A percentile compares a stretch with the other conserved stretches of the same genome.
These are phyloP conservation scores for Lissocephala sabroskyi DNA, from an alignment of 2,888 invertebrate species.

Conservation along the genomic window DNA sequence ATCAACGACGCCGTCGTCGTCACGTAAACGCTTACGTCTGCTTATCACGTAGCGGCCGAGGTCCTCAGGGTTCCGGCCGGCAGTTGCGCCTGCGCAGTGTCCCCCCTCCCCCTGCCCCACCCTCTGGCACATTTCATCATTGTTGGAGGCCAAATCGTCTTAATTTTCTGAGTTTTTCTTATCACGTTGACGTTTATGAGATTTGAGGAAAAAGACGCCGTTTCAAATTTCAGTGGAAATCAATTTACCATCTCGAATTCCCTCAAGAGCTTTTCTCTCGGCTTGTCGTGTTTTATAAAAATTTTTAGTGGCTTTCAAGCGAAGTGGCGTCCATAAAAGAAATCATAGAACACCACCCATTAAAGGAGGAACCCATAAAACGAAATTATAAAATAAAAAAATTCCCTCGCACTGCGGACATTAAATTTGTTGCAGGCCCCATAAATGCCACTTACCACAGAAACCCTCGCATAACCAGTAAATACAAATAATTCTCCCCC, in stretches of 20 bases:
- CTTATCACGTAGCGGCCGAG: constrained; percentile 43
- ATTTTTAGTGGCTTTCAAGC: constrained; percentile 18
- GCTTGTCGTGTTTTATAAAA: constrained; percentile 22
- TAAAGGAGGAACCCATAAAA: constrained; percentile 14
- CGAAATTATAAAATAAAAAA: neutral
- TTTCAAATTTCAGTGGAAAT: constrained; percentile 59
- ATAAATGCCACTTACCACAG: constrained; percentile 40
- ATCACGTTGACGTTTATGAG: too few species aligned
- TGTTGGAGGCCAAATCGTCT: too few species aligned
- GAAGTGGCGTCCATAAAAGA: constrained; percentile 26
- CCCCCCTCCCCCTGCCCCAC: too few species aligned
- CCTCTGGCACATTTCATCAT: too few species aligned
- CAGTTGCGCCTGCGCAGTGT: neutral
- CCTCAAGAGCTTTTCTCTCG: constrained; percentile 35
- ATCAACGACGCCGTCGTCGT: constrained; percentile 26
- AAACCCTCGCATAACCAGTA: too few species aligned
- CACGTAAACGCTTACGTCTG: constrained; percentile 38
- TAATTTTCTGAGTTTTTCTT: too few species aligned
- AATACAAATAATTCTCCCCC: too few species aligned
- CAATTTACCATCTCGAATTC: constrained; percentile 25
- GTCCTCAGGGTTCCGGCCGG: too few species aligned
- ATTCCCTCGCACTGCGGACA: too few species aligned
- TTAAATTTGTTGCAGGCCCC: constrained; percentile 51
- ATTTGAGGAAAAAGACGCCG: constrained; percentile 43
- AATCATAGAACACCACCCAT: constrained; percentile 31